A percentile compares a stretch with the other conserved stretches of the same genome.
Conservation (phyloP, 2,888 invertebrate genomes). For the Temnothorax rugatulus region DNA sequence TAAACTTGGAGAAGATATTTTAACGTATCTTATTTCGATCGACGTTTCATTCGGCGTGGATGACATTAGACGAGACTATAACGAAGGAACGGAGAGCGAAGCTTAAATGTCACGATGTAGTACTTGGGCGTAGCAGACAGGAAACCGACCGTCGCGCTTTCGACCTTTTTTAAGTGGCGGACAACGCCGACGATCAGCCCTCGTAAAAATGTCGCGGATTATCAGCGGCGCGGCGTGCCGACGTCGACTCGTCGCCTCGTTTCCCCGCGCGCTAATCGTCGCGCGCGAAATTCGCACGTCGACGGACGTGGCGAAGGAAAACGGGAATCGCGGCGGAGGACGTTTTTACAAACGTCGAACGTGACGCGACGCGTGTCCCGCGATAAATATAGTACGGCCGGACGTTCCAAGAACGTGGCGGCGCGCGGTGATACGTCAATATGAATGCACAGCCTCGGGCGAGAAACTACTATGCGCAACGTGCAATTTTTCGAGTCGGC, state of each 20-base stretch:
- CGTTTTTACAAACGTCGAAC: conserved; percentile 33
- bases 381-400: conserved; percentile 52
- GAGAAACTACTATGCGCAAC: conserved; percentile 12
- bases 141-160: conserved; percentile 30
- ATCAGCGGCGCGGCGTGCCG: background rate
- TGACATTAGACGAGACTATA: background rate
- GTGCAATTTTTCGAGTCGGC: conserved; percentile 41
- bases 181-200: conserved; percentile 29
- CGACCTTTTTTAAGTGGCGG: conserved; percentile 23
- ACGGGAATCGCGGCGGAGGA: conserved; percentile 1
- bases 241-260: background rate
- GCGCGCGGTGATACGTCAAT: conserved; percentile 36
- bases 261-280: conserved; percentile 17
- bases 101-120: no score
- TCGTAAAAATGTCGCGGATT: conserved; percentile 23
- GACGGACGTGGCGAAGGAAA: conserved; percentile 26
- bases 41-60: background rate
- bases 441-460: conserved; percentile 51
- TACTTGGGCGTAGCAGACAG: background rate
- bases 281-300: background rate
- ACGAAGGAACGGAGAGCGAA: background rate
- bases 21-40: background rate
- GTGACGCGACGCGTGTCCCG: conserved; percentile 30
- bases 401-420: conserved; percentile 28
- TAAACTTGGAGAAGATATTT: background rate